Base-by-base conservation (phyloP, 2,797 vertebrate genomes). In the Lerista edwardsae region DNA sequence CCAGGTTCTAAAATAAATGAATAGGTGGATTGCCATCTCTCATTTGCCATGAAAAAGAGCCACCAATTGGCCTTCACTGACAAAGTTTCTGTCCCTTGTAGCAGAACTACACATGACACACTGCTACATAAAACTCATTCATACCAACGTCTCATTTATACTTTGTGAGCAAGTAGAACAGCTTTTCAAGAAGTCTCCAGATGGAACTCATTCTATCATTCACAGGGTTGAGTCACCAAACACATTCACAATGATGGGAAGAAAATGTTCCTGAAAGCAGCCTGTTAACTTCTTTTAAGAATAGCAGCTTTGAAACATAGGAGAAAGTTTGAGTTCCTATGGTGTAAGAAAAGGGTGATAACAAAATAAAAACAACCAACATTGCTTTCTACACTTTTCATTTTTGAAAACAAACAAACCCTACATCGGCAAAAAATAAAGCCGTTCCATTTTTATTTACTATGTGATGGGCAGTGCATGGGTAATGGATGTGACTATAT, bases 261-360 rank as follows among this genome's bases (percentile, higher is more conserved):
- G 68, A 79, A 41, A 51, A 62, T 73, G 61, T 85, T 80, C 77
- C 61, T 41, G n/a, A 74, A 79, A 74, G 71, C 61, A 69, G 80
- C 80, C 59, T 80, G 84, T 74, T 85, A n/a, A 19, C 31, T 79
- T 51, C 61, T 64, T 84, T 64, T n/a, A 25, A 68, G 51, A 75
- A 73, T 23, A 79, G 75, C 39, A 80, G 27, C 59, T 67, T 29
- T 17, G 74, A 57, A 72, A 76, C 8, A 85, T 87, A 84, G 84
- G 69, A 21, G 0, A 15, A 27, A 11, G 5, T 47, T 83, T 85
- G 61, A 69, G 67, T 1, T 57, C 77, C 89, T 34, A 29, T 1
- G 44, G 44, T 47, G 5, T n/a, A n/a, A n/a, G n/a, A n/a, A n/a
- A n/a, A n/a, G n/a, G n/a, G n/a, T n/a, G n/a, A n/a, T n/a, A n/a